Base-by-base conservation (phyloP, 1,140 invertebrate species). In the Heliconius congener region DNA sequence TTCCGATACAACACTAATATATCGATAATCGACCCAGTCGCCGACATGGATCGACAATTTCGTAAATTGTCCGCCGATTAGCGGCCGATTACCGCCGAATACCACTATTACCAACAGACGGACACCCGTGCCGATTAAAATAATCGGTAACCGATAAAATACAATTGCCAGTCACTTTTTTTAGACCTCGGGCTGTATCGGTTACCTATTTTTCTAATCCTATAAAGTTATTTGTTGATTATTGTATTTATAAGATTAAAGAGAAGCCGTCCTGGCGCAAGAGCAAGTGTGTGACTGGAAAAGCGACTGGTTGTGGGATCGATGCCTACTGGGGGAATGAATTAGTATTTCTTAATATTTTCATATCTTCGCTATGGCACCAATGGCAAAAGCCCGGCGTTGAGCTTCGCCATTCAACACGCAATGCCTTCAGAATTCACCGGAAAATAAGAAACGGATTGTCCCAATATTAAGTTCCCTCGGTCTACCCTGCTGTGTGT, bases 41-140 rank as follows among this genome's bases (percentile, higher is more conserved):
- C 86, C 90, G 92, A 90, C 91, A 91, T 89, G 92, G 90, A 90
- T 90, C 88, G 89, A 93, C 91, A 92, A 94, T 94, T 94, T 94
- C 76, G 91, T 93, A 94, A 94, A 94, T 94, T 93, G 92, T 93
- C 85, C 86, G 74, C 87, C 92, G 92, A 94, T 94, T 94, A 94
- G 92, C 92, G 90, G 85, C 81, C 92, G 91, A 93, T 93, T 94
- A 94, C 57, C 57, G 57, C 57, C 57, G 57, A 66, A 30, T 66
- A 66, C 92, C 88, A 34, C 89, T 85, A 94, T 94, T 94, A 94
- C 90, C 86, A 88, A 86, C 89, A 89, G 90, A 89, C 92, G 91
- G 90, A 94, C 92, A 94, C 92, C 92, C 90, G 90, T 81, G 81
- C 74, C 91, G 89, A 93, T 93, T 93, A 93, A 91, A 92, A 93